phyloP scores from a whole-genome alignment of 2,888 invertebrate species.

The Euproctis similis region DNA sequence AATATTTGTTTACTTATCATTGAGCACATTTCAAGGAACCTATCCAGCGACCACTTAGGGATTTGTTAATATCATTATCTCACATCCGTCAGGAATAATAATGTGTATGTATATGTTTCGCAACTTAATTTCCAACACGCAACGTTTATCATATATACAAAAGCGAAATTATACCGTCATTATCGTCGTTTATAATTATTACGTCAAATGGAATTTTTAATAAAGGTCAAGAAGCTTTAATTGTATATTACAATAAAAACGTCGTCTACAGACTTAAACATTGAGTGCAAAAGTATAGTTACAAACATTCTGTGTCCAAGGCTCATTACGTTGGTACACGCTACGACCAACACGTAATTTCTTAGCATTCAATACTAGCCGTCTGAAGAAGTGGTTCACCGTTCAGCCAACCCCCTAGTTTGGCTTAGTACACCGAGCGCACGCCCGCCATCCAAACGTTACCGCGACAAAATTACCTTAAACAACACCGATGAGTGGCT shows the following conservation, averaged over 20 bases:
- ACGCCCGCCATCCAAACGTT: conserved; percentile 39
- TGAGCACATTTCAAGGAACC: no score
- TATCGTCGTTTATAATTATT: conserved; percentile 1
- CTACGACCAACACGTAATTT: conserved; percentile 37
- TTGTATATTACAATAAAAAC: conserved; percentile 9
- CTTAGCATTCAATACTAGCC: conserved; percentile 53
- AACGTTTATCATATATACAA: conserved; percentile 6
- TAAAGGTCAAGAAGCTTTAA: conserved; percentile 4
- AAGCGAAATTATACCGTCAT: conserved; percentile 1
- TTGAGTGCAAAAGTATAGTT: conserved; percentile 20
- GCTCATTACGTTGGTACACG: conserved; percentile 37
- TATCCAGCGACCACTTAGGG: no score
- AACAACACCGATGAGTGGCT: conserved; percentile 15
- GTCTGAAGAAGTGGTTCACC: conserved; percentile 54
- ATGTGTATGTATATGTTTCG: no score
- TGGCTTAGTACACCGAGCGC: conserved; percentile 44
- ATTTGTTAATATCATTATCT: no score
- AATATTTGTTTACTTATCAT: no score
- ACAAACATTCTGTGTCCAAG: conserved; percentile 32
- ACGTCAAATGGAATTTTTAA: conserved; percentile 1
- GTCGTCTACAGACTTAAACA: conserved; percentile 12
- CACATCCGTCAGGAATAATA: no score
- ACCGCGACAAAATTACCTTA: conserved; percentile 44
- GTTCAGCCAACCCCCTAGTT: conserved; percentile 51
- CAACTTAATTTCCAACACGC: conserved; percentile 23